These are phyloP conservation scores for Darevskia mixta DNA, from an alignment of 2,797 vertebrate species.

Conservation along the genomic window DNA sequence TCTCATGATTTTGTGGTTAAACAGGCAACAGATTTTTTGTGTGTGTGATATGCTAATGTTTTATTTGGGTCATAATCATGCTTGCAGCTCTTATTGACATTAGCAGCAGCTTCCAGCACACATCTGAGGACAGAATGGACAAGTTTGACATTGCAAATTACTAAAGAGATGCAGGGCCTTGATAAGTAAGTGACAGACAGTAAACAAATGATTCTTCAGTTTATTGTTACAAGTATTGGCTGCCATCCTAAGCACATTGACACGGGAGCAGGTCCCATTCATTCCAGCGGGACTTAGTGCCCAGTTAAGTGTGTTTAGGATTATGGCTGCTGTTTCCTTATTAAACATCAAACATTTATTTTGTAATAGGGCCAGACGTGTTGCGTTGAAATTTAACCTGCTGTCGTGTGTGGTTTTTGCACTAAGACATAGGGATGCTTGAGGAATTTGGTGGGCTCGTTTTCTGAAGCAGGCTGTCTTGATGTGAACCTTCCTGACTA, in stretches of 20 bases:
- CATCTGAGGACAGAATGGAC: constrained; percentile 12
- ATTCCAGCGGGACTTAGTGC: background rate
- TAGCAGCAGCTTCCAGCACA: constrained; percentile 3
- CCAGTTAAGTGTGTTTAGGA: constrained; percentile 25
- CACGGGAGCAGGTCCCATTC: constrained; percentile 2
- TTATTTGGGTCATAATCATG: constrained; percentile 12
- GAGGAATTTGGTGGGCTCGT: background rate
- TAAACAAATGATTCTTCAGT: constrained; percentile 17
- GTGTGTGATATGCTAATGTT: background rate
- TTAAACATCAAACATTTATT: constrained; percentile 27
- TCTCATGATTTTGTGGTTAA: constrained; percentile 4
- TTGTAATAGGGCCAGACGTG: constrained; percentile 23
- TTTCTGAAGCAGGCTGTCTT: background rate
- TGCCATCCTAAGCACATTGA: constrained; percentile 17
- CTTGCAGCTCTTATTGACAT: constrained; percentile 25
- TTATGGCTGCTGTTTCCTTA: constrained; percentile 25
- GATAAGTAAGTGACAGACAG: constrained; percentile 23
- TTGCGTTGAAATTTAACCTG: background rate
- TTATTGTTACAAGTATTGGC: constrained; percentile 36
- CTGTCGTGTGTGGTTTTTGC: background rate
- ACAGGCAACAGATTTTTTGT: background rate
- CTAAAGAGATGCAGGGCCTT: background rate
- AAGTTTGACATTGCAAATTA: constrained; percentile 25
- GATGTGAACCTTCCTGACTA: background rate
- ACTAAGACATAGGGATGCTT: background rate